Percentiles rank a stretch among this genome's conserved stretches.
phyloP scores from a whole-genome alignment of 2,113 vertebrate genomes.

The Reinhardtius hippoglossoides region DNA sequence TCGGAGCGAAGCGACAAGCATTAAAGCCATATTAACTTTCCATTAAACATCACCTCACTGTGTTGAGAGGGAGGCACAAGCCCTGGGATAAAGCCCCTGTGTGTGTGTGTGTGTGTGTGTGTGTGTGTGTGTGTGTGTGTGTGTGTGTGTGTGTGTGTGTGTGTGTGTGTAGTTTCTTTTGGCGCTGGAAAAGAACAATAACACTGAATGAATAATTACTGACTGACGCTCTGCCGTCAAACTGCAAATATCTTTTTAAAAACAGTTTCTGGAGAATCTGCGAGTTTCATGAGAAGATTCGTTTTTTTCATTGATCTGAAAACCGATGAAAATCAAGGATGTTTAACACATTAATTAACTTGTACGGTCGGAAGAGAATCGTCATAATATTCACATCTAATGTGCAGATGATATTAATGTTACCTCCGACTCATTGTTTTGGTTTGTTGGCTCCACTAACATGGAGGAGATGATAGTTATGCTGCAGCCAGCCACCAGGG shows the following conservation, averaged over 20 bases:
- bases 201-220: background rate
- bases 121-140: background rate
- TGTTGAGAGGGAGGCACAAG: conserved; percentile 64
- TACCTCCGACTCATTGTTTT: too few species aligned
- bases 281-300: too few species aligned
- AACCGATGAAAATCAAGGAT: too few species aligned
- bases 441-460: too few species aligned
- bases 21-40: conserved; percentile 85
- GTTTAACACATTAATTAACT: too few species aligned
- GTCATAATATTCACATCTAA: too few species aligned
- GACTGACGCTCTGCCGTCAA: background rate
- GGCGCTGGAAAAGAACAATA: too few species aligned
- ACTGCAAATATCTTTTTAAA: background rate
- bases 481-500: too few species aligned
- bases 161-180: background rate
- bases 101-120: conserved; percentile 3
- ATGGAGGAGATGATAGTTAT: too few species aligned
- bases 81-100: conserved; percentile 52
- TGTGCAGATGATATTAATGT: too few species aligned
- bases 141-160: conserved; percentile 8
- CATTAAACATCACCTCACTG: conserved; percentile 80
- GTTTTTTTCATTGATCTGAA: too few species aligned
- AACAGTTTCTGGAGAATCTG: background rate
- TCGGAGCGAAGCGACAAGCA: conserved; percentile 74
- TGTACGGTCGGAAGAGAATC: too few species aligned